Base-by-base conservation (phyloP, 2,888 invertebrate species). In the Omphaloscelis lunosa region DNA sequence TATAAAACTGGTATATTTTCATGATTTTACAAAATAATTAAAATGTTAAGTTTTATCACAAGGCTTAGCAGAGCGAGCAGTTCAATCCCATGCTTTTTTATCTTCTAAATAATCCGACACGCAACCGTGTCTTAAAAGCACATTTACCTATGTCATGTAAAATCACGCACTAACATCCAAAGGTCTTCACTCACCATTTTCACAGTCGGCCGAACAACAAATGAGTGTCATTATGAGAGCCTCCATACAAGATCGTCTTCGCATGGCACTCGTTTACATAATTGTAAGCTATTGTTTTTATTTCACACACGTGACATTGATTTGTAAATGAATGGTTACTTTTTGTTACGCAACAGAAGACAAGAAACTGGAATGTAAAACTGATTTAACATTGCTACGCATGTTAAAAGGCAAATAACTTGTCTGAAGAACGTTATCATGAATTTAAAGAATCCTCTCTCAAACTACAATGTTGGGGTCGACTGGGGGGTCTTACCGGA, bases 251-350 rank as follows among this genome's bases (percentile, higher is more conserved):
- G 29, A 58, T 23, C n/a, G 17, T 34, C 53, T 63, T 61, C 58
- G 29, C 73, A 76, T 45, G 77, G 12, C 59, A 29, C 17, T 71
- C 29, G 62, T 58, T 68, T 65, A 69, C 48, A 76, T 80, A 80
- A 83, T 72, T 62, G 34, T 41, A 62, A 39, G 23, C 56, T 41
- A 72, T 82, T 85, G 78, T 85, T 66, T 77, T 75, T 75, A 12
- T 67, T 70, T 67, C 48, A 29, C 59, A 66, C 48, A 34, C 82
- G 71, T 34, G 82, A 78, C 69, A 72, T 56, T 65, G 56, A 74
- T 74, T 81, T 82, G 45, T 56, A 61, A 71, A 70, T 48, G 20
- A 65, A 72, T 66, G 20, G 34, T 48, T 65, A 20, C 27, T 39
- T 29, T 7, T 39, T 53, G n/a, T 69, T 61, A 48, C 23, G 9